phyloP scores from a whole-genome alignment of 2,888 invertebrate genomes.

The Thera britannica region DNA sequence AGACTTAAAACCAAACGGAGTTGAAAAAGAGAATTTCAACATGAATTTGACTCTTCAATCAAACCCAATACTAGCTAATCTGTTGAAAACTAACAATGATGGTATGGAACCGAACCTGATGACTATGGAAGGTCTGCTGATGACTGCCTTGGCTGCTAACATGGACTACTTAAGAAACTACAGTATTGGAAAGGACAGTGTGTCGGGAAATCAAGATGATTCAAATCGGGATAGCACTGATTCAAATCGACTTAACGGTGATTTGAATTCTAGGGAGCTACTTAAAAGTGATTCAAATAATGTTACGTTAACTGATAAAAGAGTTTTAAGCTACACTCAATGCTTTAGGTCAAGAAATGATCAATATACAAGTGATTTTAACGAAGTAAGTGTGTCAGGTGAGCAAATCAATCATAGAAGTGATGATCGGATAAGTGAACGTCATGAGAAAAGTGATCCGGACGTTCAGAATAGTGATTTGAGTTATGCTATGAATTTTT shows the following conservation, averaged over 20 bases:
- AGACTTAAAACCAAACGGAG: slow-evolving; percentile 22
- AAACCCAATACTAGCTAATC: slow-evolving; percentile 74
- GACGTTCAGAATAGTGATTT: background rate
- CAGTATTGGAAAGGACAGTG: slow-evolving; percentile 45
- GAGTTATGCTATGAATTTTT: slow-evolving; percentile 19
- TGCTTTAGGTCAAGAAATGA: background rate
- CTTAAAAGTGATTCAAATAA: background rate
- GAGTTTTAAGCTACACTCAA: background rate
- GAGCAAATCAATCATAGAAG: background rate
- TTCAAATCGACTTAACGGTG: background rate
- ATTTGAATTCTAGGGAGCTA: slow-evolving; percentile 7
- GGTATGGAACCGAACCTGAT: slow-evolving; percentile 52
- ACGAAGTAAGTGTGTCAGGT: background rate
- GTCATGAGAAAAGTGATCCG: background rate
- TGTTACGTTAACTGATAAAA: background rate
- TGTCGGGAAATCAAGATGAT: slow-evolving; percentile 12
- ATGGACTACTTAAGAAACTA: slow-evolving; percentile 70
- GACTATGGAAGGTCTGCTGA: slow-evolving; percentile 61
- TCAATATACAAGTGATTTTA: background rate
- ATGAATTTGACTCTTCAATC: slow-evolving; percentile 63
- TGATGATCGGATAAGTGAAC: slow-evolving; percentile 1
- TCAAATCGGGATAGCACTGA: slow-evolving; percentile 1
- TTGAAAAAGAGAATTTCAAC: slow-evolving; percentile 60
- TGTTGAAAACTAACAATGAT: slow-evolving; percentile 55
- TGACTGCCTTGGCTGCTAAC: slow-evolving; percentile 65